Base-by-base conservation (phyloP, 1,140 invertebrate species). In the Drosophila aff. region DNA sequence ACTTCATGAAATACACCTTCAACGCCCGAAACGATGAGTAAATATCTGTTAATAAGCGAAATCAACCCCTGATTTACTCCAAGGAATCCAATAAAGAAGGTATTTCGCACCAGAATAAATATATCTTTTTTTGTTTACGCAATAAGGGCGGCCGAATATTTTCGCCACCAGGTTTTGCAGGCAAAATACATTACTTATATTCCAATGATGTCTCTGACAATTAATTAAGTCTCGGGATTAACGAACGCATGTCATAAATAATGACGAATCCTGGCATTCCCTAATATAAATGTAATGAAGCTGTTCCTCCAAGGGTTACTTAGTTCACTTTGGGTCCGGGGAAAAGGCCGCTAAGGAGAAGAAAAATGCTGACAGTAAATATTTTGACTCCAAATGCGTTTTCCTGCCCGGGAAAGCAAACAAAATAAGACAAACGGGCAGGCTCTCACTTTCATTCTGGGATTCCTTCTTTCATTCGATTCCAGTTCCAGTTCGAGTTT, bases 341-440 rank as follows among this genome's bases (percentile, higher is more conserved):
- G 38, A 49, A 46, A 69, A 44, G 38, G n/a, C 26, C 16, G 49
- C 26, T 36, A 38, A 62, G 53, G 50, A 59, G 40, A 86, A 84
- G 77, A 90, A 85, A 89, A 87, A 90, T 87, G 84, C 84, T 90
- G 84, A 84, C 74, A 79, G 85, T 90, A 89, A 89, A 89, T 89
- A 81, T 89, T 89, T 89, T 89, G 84, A 90, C 85, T 84, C 76
- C 49, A 73, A 64, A 86, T 83, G 62, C 74, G 59, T 82, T 61
- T 76, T 33, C 38, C 60, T 57, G 49, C 46, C 57, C 33, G 60
- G 47, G 50, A 63, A 81, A 53, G 60, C 59, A 78, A 78, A 73
- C 53, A 66, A 50, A 81, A 81, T 52, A 65, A 73, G 61, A 78
- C 67, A 84, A 67, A 73, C 74, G 76, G 43, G 52, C 68, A 76